Evolutionary conservation across 2,888 invertebrate genomes (phyloP).

Genomic region (Monoplex corrugatus): DNA sequence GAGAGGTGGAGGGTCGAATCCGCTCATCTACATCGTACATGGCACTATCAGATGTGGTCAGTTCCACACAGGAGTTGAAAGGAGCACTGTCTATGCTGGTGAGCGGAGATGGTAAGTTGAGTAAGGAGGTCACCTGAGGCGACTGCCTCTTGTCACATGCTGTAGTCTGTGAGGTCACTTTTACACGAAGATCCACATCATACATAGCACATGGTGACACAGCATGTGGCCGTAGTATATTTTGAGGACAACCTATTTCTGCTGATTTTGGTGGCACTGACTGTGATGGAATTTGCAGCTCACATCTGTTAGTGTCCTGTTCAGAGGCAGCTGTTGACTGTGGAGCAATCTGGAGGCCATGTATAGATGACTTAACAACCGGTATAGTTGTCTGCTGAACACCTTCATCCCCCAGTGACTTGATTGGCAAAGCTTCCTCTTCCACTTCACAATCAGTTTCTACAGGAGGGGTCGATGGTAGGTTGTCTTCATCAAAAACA

Average conservation of each 20-base stretch:
- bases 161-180: neutral
- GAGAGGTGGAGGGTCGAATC: constrained; percentile 7
- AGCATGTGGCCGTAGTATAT: neutral
- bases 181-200: neutral
- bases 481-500: neutral
- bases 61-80: neutral
- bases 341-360: neutral
- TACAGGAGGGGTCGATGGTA: neutral
- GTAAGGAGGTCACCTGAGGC: neutral
- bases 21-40: constrained; percentile 4
- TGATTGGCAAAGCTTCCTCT: neutral
- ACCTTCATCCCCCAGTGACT: neutral
- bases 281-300: neutral
- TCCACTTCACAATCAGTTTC: neutral
- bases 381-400: too few relatives aligned
- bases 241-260: neutral
- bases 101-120: neutral
- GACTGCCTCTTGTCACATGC: neutral
- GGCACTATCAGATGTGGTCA: neutral
- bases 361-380: neutral
- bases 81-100: neutral
- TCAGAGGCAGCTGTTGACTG: neutral
- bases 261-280: neutral
- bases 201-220: neutral
- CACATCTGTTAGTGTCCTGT: neutral